Evolutionary conservation across 1,140 invertebrate species (phyloP), one percentile per base, ranked within the genome.

Genomic region (Dendrolimus punctatus): DNA sequence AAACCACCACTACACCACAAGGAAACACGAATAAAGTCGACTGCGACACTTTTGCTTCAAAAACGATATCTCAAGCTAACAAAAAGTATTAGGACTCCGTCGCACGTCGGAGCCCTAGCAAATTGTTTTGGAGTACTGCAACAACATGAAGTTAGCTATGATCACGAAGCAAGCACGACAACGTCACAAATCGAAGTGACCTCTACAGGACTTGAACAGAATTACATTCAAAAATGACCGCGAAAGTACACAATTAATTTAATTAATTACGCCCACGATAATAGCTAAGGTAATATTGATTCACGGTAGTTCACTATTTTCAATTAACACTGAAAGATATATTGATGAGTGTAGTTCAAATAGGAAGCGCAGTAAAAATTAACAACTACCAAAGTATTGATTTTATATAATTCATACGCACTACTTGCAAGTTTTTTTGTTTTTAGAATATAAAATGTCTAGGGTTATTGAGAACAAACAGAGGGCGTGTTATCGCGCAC

Each of bases 401-500:
- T 81, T 80, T 80, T 80, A 68, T 49, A 46, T 40, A 40, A 50
- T 40, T n/a, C 6, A 40, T 41, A 51, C 41, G 39, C 42, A n/a
- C 36, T 8, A n/a, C 39, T 37, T 38, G 37, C 8, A 8, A 23
- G 10, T 40, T 6, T 10, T 43, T 42, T 51, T 48, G 39, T 49
- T 39, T 40, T 49, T 10, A 40, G 38, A 40, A 51, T 44, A 41
- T 39, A 51, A 51, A 39, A 44, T 9, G 42, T 8, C 36, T 2
- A 38, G 45, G 55, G 55, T 54, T 57, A 52, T 48, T 49, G 46
- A 68, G 57, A 60, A 62, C 50, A 63, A 68, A 65, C 50, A 47
- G 44, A 51, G 66, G 73, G 67, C 64, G 68, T 76, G 76, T 81
- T 80, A 84, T 75, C 76, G 71, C 69, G 58, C 70, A 72, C 72